phyloP scores from a whole-genome alignment of 2,888 invertebrate species.

The Scelioninae gen. 2 region DNA sequence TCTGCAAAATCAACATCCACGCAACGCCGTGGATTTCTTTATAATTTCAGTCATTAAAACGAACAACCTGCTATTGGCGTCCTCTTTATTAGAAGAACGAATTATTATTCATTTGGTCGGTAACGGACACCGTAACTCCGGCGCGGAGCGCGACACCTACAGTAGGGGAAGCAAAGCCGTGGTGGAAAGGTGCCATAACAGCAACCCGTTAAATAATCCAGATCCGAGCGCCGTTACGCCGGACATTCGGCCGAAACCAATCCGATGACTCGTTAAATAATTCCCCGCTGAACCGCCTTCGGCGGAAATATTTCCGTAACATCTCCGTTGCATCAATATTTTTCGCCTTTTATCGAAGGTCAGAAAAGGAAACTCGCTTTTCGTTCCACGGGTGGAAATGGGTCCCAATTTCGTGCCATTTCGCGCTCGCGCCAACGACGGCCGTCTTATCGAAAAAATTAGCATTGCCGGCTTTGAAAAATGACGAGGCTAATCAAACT shows the following conservation, averaged over 20 bases:
- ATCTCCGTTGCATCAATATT: too few relatives aligned
- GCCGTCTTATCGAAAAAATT: slow-evolving; percentile 50
- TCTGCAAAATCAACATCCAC: too few relatives aligned
- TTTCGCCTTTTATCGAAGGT: too few relatives aligned
- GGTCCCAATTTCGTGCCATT: slow-evolving; percentile 23
- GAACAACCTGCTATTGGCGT: slow-evolving; percentile 15
- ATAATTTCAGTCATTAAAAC: slow-evolving; percentile 24
- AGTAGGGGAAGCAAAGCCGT: slow-evolving; percentile 13
- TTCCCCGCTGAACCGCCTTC: slow-evolving; percentile 21
- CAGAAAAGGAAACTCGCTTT: too few relatives aligned
- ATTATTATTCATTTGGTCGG: slow-evolving; percentile 42
- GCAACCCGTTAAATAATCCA: slow-evolving; percentile 45
- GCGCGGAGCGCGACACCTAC: slow-evolving; percentile 2
- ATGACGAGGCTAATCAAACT: slow-evolving; percentile 55
- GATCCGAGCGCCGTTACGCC: slow-evolving; percentile 35
- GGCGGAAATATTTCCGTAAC: slow-evolving; percentile 25
- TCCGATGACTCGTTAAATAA: slow-evolving; percentile 43
- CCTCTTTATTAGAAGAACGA: slow-evolving; percentile 35
- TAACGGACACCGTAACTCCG: slow-evolving; percentile 33
- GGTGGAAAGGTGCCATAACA: slow-evolving; percentile 34
- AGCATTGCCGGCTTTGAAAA: slow-evolving; percentile 51
- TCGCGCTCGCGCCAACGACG: slow-evolving; percentile 34
- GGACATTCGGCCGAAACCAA: slow-evolving; percentile 19
- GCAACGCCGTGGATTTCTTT: too few relatives aligned
- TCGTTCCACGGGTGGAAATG: slow-evolving; percentile 6